Evolutionary conservation across 2,797 vertebrate species (phyloP).

Genomic region (Melanotaenia pygmaea): DNA sequence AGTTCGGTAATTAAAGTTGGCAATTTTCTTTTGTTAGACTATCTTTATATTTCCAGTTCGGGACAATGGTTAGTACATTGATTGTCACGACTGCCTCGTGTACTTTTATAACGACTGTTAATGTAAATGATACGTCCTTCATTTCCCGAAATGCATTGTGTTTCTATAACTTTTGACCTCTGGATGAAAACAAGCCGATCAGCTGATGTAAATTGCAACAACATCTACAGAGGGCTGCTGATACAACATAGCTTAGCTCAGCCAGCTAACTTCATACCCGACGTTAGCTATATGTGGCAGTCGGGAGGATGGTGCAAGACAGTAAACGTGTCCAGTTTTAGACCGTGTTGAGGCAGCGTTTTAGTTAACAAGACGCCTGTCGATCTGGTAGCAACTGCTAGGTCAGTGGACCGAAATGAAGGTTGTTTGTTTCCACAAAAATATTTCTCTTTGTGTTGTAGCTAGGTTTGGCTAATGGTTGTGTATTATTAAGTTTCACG

Average conservation of each 20-base stretch:
- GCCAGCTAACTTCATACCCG: conserved; percentile 35
- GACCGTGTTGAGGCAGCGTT: conserved; percentile 39
- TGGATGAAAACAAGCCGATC: conserved; percentile 86
- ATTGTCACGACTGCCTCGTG: background rate
- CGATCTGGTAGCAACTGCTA: conserved; percentile 48
- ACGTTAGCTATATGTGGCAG: conserved; percentile 29
- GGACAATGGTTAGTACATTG: accelerated
- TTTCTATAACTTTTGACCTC: conserved; percentile 68
- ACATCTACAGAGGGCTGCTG: conserved; percentile 63
- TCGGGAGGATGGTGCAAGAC: conserved; percentile 1
- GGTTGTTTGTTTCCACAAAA: conserved; percentile 48
- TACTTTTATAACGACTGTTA: background rate
- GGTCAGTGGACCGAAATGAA: conserved; percentile 59
- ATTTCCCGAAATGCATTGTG: conserved; percentile 71
- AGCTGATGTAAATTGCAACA: conserved; percentile 84
- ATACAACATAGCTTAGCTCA: conserved; percentile 37
- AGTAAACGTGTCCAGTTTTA: conserved; percentile 25
- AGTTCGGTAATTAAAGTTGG: background rate
- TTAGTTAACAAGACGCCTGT: conserved; percentile 16
- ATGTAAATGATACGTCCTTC: conserved; percentile 22
- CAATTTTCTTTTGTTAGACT: background rate
- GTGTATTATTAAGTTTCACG: background rate
- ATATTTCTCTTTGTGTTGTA: conserved; percentile 38
- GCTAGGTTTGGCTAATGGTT: background rate
- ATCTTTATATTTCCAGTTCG: accelerated